Evolutionary conservation across 2,797 vertebrate species (phyloP), one percentile per base, ranked within the genome.

Genomic region (Coregonus suidteri): DNA sequence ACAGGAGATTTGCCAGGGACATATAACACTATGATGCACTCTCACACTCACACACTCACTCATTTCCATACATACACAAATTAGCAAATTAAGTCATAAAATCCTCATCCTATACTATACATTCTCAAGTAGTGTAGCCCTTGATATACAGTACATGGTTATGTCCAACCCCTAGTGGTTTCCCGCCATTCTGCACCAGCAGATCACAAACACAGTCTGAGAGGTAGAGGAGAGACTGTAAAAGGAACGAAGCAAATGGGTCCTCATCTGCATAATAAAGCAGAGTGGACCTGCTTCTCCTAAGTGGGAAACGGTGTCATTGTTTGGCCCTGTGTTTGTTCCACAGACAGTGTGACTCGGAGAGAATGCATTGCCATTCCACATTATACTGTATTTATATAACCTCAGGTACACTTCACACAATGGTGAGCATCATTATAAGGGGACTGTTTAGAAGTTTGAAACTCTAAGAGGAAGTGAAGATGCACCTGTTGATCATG

Each of bases 11-110:
- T 25, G 14, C 59, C 20, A 31, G 3, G 1, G n/a, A 68, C 31
- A 35, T 14, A 30, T n/a, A n/a, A 20, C 6, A 6, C 3, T 7
- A 62, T n/a, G 59, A 64, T 6, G 41, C 69, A 51, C 31, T 35
- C 31, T 75, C 66, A 59, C 75, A 69, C 74, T 7, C 62, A 34
- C 15, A 34, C 54, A 47, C 34, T 65, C 35, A 52, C 9, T 5
- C 51, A 37, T 13, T 66, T n/a, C 51, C 20, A 75, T 37, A 69
- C 66, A 76, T 51, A 56, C 75, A 37, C 51, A 54, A 37, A 73
- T 35, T 56, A 52, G 35, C 25, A 62, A 75, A 76, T 62, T n/a
- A 62, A 62, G 59, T 64, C 59, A 25, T 47, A 47, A 47, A 47
- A 47, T 47, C 59, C 59, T 62, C 59, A 25, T 62, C 59, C 59